Conservation (phyloP, 1,140 invertebrate species). For the Ceratosolen fusciceps region DNA sequence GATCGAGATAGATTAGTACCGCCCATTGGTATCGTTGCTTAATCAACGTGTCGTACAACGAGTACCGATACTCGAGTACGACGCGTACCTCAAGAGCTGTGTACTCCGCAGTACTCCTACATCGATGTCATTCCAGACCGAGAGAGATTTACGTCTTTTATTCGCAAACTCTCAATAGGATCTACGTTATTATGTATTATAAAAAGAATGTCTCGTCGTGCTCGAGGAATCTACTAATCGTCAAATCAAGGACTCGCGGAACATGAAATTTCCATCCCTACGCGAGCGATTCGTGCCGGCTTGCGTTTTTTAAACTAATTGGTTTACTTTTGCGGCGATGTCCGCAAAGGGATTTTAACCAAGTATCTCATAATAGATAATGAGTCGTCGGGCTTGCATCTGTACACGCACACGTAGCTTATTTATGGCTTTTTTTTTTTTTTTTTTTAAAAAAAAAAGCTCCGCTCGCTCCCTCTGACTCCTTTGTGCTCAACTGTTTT, state of each 20-base stretch:
- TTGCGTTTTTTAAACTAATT: neutral
- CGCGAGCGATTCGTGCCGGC: neutral
- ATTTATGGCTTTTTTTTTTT: slow-evolving; percentile 33
- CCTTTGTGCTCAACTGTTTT: slow-evolving; percentile 1
- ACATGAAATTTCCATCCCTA: neutral
- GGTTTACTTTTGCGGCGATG: neutral
- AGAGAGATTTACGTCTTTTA: too few species aligned
- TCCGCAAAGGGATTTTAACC: slow-evolving; percentile 4
- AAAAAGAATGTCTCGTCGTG: too few species aligned
- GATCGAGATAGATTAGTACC: too few species aligned
- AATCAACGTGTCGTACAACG: too few species aligned
- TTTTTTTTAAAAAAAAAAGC: too few species aligned
- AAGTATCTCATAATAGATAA: neutral
- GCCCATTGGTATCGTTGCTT: too few species aligned
- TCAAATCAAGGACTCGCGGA: neutral
- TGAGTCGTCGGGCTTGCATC: slow-evolving; percentile 1
- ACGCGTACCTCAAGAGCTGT: too few species aligned
- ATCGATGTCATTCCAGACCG: too few species aligned
- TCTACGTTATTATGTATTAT: too few species aligned
- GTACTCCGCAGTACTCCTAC: too few species aligned
- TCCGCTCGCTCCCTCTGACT: neutral
- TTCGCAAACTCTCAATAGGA: too few species aligned
- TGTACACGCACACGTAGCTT: neutral
- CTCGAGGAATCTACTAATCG: neutral
- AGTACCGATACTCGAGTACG: too few species aligned